These are phyloP conservation scores for Carabus problematicus DNA, from an alignment of 2,888 invertebrate species.

Conservation along the genomic window DNA sequence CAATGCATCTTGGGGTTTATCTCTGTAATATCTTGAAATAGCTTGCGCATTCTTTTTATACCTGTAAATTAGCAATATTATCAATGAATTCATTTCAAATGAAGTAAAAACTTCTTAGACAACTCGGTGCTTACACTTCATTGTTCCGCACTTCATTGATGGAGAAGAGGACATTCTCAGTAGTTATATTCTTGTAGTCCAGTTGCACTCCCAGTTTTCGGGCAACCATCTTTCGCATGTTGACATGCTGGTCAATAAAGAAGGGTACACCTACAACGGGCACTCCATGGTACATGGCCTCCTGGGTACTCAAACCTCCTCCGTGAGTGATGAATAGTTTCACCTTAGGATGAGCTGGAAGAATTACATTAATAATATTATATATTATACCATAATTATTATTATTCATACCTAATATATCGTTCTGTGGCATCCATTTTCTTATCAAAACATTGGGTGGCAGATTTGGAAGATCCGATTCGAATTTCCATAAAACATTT, in stretches of 20 bases:
- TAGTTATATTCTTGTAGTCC: conserved; percentile 47
- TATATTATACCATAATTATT: too few species aligned
- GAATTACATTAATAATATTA: conserved; percentile 2
- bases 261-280: conserved; percentile 49
- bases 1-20: not conserved
- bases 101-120: too few species aligned
- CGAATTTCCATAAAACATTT: conserved; percentile 58
- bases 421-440: conserved; percentile 58
- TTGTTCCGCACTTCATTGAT: conserved; percentile 47
- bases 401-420: conserved; percentile 52
- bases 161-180: conserved; percentile 44
- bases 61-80: not conserved
- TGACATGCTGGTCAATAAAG: conserved; percentile 50
- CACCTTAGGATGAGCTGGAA: conserved; percentile 44
- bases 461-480: conserved; percentile 50
- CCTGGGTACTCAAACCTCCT: conserved; percentile 49
- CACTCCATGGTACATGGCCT: conserved; percentile 45
- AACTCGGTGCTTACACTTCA: conserved; percentile 45
- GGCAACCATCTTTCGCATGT: conserved; percentile 49
- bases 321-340: conserved; percentile 45
- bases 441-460: conserved; percentile 56
- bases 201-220: conserved; percentile 49
- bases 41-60: not conserved
- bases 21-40: not conserved
- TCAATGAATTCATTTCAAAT: too few species aligned